These are phyloP conservation scores for Grapholita molesta DNA, from an alignment of 1,140 invertebrate species.

Conservation along the genomic window DNA sequence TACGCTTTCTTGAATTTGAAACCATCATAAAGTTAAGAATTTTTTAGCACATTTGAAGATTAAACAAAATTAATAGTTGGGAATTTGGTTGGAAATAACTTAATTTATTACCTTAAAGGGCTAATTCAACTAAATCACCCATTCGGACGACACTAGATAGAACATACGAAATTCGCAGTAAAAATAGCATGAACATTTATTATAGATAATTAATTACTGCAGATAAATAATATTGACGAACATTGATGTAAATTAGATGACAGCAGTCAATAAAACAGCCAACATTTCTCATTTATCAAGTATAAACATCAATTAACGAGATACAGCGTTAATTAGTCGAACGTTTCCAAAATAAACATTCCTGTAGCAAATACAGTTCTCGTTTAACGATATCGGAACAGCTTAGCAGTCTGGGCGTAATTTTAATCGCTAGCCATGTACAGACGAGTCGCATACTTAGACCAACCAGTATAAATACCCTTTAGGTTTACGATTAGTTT, in stretches of 20 bases:
- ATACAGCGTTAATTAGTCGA: conserved; percentile 10
- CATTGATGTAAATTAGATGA: not conserved
- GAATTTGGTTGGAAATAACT: too few relatives aligned
- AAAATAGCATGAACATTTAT: too few relatives aligned
- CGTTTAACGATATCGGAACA: conserved; percentile 15
- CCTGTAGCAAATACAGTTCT: not conserved
- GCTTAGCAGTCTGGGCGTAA: not conserved
- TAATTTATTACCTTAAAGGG: too few relatives aligned
- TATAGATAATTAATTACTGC: too few relatives aligned
- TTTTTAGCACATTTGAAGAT: too few relatives aligned
- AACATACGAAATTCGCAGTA: too few relatives aligned
- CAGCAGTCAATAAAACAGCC: not conserved
- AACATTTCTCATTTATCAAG: not conserved
- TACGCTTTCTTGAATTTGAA: too few relatives aligned
- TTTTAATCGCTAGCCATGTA: not conserved
- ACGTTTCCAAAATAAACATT: conserved; percentile 13
- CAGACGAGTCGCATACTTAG: not conserved
- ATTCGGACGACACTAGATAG: too few relatives aligned
- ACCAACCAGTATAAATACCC: not conserved
- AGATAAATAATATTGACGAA: not conserved
- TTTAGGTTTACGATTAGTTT: not conserved
- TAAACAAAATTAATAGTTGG: too few relatives aligned
- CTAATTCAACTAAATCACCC: too few relatives aligned
- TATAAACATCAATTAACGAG: conserved; percentile 16
- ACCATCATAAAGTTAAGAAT: too few relatives aligned